Base-by-base conservation (phyloP, 2,797 vertebrate species). In the Florisuga fusca region DNA sequence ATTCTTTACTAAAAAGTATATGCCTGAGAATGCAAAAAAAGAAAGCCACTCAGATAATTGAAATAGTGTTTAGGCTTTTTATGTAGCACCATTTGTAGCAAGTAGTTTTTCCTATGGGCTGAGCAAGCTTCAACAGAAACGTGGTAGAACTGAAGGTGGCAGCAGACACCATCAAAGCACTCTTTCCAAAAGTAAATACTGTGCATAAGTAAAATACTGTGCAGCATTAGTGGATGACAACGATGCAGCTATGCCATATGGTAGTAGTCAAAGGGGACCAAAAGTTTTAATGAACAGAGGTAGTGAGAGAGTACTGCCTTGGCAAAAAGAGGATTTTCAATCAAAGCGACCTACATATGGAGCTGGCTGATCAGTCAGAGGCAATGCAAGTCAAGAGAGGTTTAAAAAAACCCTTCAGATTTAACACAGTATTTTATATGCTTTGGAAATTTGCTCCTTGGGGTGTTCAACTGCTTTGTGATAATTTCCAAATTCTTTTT, bases 81-180 rank as follows among this genome's bases (percentile, higher is more conserved):
- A 64, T 45, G 3, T 77, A 90, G 82, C 27, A 41, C 6, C 12
- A 6, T 57, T 87, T 51, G 7, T 64, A 68, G 7, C 19, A n/a
- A 62, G 25, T 18, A 45, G 4, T 26, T 93, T 84, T 74, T 85
- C 31, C 21, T 87, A 2, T 5, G 14, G 25, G 7, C 31, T 79
- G 31, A 61, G 14, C 45, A 58, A 48, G 31, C 26, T 45, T 72
- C 64, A 57, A 17, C 21, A 7, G 83, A 80, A 75, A 46, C 0
- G 0, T 79, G 9, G 7, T 76, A 33, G 53, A 90, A 78, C 96
- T 95, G 82, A 89, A 92, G 96, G 90, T 96, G 96, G 96, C 96
- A 97, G 95, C 95, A 97, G 89, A 95, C 79, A 75, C 94, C 89
- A 66, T 55, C 29, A 55, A 89, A 95, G 64, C 11, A 7, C 31